Percentiles rank a stretch among this genome's conserved stretches.
phyloP scores from a whole-genome alignment of 1,140 invertebrate genomes.

The Neomicropteryx cornuta region DNA sequence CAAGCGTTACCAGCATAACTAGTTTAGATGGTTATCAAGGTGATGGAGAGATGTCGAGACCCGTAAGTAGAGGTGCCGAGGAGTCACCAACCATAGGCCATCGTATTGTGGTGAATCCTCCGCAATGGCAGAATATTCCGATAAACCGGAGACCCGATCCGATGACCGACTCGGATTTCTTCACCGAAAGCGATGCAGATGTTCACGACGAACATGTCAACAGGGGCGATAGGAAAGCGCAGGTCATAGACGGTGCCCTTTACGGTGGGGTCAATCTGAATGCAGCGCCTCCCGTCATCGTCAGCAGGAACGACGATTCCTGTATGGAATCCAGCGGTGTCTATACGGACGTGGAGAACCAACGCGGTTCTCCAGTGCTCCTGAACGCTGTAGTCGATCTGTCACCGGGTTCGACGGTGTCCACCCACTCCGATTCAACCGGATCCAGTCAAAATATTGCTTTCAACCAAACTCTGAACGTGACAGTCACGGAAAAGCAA shows the following conservation, averaged over 20 bases:
- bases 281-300: slow-evolving; percentile 34
- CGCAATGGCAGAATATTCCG: slow-evolving; percentile 41
- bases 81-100: slow-evolving; percentile 42
- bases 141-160: slow-evolving; percentile 55
- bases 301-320: slow-evolving; percentile 43
- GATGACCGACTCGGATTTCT: slow-evolving; percentile 84
- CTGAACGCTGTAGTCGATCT: slow-evolving; percentile 41
- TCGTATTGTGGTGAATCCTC: slow-evolving; percentile 34
- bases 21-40: slow-evolving; percentile 81
- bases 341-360: slow-evolving; percentile 71
- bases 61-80: slow-evolving; percentile 62
- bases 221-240: slow-evolving; percentile 56
- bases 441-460: slow-evolving; percentile 14
- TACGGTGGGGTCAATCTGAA: slow-evolving; percentile 54
- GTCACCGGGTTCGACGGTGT: slow-evolving; percentile 42
- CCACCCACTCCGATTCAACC: slow-evolving; percentile 37
- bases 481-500: too few relatives aligned
- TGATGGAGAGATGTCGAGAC: slow-evolving; percentile 71
- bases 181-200: slow-evolving; percentile 77
- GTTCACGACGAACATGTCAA: slow-evolving; percentile 59
- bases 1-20: slow-evolving; percentile 74
- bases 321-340: slow-evolving; percentile 79
- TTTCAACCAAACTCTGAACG: neutral
- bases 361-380: slow-evolving; percentile 37
- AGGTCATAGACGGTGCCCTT: slow-evolving; percentile 73